These are phyloP conservation scores for Archocentrus centrarchus DNA, from an alignment of 2,113 vertebrate genomes.

Conservation along the genomic window DNA sequence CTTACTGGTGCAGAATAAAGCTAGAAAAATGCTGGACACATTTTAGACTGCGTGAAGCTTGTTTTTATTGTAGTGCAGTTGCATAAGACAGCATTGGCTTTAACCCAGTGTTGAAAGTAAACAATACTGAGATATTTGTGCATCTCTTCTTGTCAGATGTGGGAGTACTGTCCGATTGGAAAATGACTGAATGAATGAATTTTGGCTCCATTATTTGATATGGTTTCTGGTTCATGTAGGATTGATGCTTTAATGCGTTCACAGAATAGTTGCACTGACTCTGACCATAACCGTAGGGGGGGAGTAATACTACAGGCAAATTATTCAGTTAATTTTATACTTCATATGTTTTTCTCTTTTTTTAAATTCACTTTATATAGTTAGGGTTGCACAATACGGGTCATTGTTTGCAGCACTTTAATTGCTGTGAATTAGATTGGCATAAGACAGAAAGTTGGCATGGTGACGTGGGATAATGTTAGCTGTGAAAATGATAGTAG, in stretches of 20 bases:
- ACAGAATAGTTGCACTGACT: neutral
- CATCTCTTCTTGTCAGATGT: neutral
- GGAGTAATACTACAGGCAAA: neutral
- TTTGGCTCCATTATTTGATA: neutral
- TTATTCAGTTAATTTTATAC: neutral
- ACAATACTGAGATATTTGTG: neutral
- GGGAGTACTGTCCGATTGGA: neutral
- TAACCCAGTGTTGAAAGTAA: neutral
- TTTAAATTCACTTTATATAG: neutral
- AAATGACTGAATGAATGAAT: neutral
- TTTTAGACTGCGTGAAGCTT: neutral
- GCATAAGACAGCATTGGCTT: neutral
- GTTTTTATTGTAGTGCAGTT: neutral
- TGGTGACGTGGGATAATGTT: neutral
- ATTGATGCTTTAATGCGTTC: neutral
- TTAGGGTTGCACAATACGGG: neutral
- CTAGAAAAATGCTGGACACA: neutral
- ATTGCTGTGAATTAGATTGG: neutral
- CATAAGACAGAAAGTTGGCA: neutral
- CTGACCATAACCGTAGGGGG: neutral
- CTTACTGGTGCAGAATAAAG: neutral
- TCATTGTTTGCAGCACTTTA: neutral
- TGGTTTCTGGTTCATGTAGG: neutral
- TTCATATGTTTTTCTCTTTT: neutral
- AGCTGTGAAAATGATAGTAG: neutral